These are phyloP conservation scores for Pollicipes pollicipes DNA, from an alignment of 1,140 invertebrate genomes.

Conservation along the genomic window DNA sequence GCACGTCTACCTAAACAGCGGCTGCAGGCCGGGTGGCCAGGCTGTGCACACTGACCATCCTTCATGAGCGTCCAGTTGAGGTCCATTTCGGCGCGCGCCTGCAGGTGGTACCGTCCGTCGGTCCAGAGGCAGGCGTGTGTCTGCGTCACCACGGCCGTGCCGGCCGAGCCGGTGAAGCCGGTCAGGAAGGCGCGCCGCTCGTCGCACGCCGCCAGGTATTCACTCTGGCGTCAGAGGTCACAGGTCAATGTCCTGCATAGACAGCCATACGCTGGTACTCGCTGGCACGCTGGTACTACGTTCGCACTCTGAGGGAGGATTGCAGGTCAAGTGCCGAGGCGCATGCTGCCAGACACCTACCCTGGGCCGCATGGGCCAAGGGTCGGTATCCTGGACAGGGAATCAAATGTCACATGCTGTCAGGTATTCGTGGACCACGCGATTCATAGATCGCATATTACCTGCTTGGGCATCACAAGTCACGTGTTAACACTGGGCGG, in stretches of 20 bases:
- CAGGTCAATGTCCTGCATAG: not conserved
- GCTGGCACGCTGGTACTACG: too few relatives aligned
- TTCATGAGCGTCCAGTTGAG: conserved; percentile 51
- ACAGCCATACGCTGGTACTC: too few relatives aligned
- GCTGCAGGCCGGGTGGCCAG: too few relatives aligned
- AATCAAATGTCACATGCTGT: not conserved
- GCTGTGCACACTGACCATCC: conserved; percentile 9
- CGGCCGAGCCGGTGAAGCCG: conserved; percentile 71
- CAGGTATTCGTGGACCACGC: too few relatives aligned
- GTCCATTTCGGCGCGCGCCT: conserved; percentile 49
- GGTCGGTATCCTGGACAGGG: not conserved
- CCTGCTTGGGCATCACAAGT: too few relatives aligned
- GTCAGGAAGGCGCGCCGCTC: conserved; percentile 61
- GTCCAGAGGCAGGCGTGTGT: conserved; percentile 77
- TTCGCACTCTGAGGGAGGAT: not conserved
- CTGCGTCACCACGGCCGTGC: conserved; percentile 68
- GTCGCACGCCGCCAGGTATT: conserved; percentile 74
- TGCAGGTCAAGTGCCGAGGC: not conserved
- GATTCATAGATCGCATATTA: too few relatives aligned
- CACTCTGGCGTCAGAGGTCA: conserved; percentile 38
- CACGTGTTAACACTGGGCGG: too few relatives aligned
- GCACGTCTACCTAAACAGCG: too few relatives aligned
- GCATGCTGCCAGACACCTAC: not conserved
- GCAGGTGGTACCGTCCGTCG: conserved; percentile 82
- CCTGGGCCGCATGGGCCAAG: not conserved